Percentiles rank a stretch among this genome's conserved stretches.
Conservation (phyloP, 2,113 vertebrate genomes). For the Chitala chitala region DNA sequence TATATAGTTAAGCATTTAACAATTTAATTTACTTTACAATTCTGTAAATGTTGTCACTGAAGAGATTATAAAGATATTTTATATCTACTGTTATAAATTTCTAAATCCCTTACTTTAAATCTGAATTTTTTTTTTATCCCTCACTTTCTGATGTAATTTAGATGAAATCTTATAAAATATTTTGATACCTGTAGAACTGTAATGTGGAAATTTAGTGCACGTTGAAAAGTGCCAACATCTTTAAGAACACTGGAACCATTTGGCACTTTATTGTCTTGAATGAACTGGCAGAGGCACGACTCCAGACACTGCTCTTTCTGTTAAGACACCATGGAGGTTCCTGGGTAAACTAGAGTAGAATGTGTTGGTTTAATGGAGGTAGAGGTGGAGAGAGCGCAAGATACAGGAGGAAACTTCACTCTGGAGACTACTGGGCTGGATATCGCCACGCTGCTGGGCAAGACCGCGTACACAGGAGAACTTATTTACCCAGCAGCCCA, state of each 20-base stretch:
- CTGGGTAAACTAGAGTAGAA: slow-evolving; percentile 43
- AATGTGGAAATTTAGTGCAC: neutral
- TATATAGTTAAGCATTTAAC: too few relatives aligned
- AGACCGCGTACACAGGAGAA: slow-evolving; percentile 61
- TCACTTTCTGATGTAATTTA: too few relatives aligned
- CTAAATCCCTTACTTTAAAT: too few relatives aligned
- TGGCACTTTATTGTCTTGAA: slow-evolving; percentile 13
- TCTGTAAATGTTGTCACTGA: too few relatives aligned
- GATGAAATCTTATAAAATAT: neutral
- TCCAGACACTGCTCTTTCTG: slow-evolving; percentile 34
- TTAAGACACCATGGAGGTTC: slow-evolving; percentile 45
- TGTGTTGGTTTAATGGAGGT: slow-evolving; percentile 42
- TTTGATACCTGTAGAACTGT: neutral
- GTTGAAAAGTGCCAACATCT: slow-evolving; percentile 2
- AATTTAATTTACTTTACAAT: too few relatives aligned
- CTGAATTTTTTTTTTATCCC: too few relatives aligned
- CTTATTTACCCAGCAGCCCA: slow-evolving; percentile 66
- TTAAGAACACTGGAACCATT: too few relatives aligned
- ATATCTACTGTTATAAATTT: too few relatives aligned
- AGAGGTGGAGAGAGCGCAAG: neutral
- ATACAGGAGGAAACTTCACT: slow-evolving; percentile 44
- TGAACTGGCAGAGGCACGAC: slow-evolving; percentile 1
- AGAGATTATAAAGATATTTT: too few relatives aligned
- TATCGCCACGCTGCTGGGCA: slow-evolving; percentile 61
- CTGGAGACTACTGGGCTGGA: slow-evolving; percentile 53